These are phyloP conservation scores for Clusia tigrina DNA, from an alignment of 2,888 invertebrate genomes.

Conservation along the genomic window DNA sequence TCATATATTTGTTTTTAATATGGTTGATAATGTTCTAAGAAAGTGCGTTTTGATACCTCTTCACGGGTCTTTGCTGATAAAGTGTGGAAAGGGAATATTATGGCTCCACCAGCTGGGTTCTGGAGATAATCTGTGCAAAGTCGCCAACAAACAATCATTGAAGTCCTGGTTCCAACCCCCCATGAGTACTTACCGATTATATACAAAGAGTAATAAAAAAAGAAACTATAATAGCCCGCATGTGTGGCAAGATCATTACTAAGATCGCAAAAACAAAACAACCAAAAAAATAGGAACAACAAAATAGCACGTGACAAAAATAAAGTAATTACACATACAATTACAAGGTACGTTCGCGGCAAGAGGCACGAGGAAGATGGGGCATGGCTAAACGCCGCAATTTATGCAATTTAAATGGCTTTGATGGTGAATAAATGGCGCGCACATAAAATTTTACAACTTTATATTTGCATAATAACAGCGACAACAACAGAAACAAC, in stretches of 20 bases:
- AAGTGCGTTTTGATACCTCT: too few relatives aligned
- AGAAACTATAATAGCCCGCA: too few relatives aligned
- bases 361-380: background rate
- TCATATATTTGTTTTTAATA: too few relatives aligned
- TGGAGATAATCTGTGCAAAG: too few relatives aligned
- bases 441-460: constrained; percentile 54
- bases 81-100: too few relatives aligned
- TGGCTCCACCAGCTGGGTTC: too few relatives aligned
- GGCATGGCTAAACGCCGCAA: constrained; percentile 44
- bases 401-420: constrained; percentile 55
- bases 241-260: background rate
- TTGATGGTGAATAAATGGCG: constrained; percentile 49
- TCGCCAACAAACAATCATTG: too few relatives aligned
- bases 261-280: background rate
- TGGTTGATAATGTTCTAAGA: too few relatives aligned
- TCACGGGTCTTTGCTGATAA: too few relatives aligned
- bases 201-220: too few relatives aligned
- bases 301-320: background rate
- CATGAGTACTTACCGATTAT: too few relatives aligned
- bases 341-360: background rate
- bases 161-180: too few relatives aligned
- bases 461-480: constrained; percentile 57
- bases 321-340: background rate
- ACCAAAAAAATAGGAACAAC: background rate
- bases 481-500: constrained; percentile 32